These are phyloP conservation scores for Calliphora vicina DNA, from an alignment of 1,140 invertebrate species.

Conservation along the genomic window DNA sequence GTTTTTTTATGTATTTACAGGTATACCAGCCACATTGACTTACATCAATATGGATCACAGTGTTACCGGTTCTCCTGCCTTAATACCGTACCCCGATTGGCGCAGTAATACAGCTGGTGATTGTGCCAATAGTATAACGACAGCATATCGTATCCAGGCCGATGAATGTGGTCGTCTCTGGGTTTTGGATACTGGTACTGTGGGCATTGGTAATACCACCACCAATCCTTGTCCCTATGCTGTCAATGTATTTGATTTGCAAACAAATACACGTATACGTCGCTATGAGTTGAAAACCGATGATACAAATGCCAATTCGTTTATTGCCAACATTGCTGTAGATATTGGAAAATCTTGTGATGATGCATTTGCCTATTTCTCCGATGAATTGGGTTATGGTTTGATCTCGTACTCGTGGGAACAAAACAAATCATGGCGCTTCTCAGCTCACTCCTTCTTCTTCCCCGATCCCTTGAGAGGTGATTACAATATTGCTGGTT, in stretches of 20 bases:
- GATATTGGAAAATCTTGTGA: conserved; percentile 79
- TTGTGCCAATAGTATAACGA: conserved; percentile 76
- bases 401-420: conserved; percentile 80
- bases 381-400: conserved; percentile 82
- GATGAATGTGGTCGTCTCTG: conserved; percentile 80
- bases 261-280: conserved; percentile 74
- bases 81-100: conserved; percentile 81
- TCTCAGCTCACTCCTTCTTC: conserved; percentile 76
- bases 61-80: conserved; percentile 71
- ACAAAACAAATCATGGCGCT: conserved; percentile 78
- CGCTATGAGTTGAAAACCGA: conserved; percentile 75
- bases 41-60: conserved; percentile 75
- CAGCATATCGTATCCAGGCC: conserved; percentile 77
- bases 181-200: conserved; percentile 83
- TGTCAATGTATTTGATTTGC: conserved; percentile 78
- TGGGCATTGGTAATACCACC: conserved; percentile 79
- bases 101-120: conserved; percentile 76
- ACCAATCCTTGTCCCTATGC: conserved; percentile 77
- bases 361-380: conserved; percentile 81
- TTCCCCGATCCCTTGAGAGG: conserved; percentile 79
- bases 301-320: conserved; percentile 78
- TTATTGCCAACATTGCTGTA: conserved; percentile 83
- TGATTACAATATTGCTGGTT: conserved; percentile 78
- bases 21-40: conserved; percentile 82
- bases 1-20: conserved; percentile 61